These are phyloP conservation scores for Heliconius charithonia DNA, from an alignment of 2,888 invertebrate species.

Conservation along the genomic window DNA sequence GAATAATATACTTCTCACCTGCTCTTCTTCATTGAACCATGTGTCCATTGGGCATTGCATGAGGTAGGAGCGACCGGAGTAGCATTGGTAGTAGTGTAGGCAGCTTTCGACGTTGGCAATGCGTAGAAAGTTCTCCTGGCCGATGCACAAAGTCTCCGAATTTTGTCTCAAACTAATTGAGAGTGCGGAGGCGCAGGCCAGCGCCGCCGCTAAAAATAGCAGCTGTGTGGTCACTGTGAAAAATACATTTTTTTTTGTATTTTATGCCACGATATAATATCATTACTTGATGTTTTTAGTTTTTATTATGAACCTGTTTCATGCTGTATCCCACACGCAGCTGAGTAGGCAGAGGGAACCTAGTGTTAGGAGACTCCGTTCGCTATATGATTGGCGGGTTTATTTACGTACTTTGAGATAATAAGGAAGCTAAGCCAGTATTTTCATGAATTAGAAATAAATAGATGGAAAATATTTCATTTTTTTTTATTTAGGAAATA, in stretches of 20 bases:
- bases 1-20: slow-evolving; percentile 57
- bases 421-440: background rate
- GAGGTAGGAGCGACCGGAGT: slow-evolving; percentile 69
- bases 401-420: no score
- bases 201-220: slow-evolving; percentile 59
- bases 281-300: background rate
- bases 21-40: slow-evolving; percentile 77
- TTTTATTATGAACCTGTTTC: no score
- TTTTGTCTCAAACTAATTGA: slow-evolving; percentile 76
- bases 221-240: slow-evolving; percentile 52
- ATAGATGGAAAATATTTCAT: background rate
- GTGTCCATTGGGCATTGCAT: slow-evolving; percentile 73
- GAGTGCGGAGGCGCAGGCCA: slow-evolving; percentile 70
- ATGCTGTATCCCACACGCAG: no score
- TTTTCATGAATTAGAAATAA: background rate
- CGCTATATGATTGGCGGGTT: no score
- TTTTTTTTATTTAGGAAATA: background rate
- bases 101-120: slow-evolving; percentile 71
- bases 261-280: background rate
- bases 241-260: background rate
- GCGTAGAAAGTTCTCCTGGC: slow-evolving; percentile 77
- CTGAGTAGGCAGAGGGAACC: no score
- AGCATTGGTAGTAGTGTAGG: slow-evolving; percentile 76
- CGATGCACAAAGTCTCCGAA: slow-evolving; percentile 76
- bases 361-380: no score